Conservation (phyloP, 2,888 invertebrate species). For the Urechis unicinctus region DNA sequence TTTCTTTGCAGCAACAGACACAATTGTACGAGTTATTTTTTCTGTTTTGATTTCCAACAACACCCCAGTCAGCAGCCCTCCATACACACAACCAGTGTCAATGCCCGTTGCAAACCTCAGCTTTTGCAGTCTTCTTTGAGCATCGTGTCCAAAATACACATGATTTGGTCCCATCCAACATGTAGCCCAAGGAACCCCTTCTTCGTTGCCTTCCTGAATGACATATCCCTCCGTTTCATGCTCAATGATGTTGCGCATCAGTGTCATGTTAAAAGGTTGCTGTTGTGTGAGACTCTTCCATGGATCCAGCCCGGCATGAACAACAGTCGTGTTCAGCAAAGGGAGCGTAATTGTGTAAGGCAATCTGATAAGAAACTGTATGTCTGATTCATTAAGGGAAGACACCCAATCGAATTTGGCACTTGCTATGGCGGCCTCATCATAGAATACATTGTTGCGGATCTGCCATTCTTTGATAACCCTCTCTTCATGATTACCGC, state of each 20-base stretch:
- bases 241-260: conserved; percentile 42
- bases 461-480: conserved; percentile 8
- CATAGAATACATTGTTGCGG: background rate
- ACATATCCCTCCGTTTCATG: conserved; percentile 22
- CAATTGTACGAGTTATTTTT: background rate
- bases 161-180: conserved; percentile 47
- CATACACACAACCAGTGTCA: conserved; percentile 50
- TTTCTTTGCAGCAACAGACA: background rate
- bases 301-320: conserved; percentile 48
- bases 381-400: conserved; percentile 30
- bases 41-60: background rate
- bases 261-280: conserved; percentile 32
- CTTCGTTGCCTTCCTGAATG: conserved; percentile 21
- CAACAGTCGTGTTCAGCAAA: conserved; percentile 33
- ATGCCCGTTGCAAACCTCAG: conserved; percentile 42
- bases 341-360: conserved; percentile 48
- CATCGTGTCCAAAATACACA: conserved; percentile 51
- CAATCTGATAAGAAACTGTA: conserved; percentile 34
- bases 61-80: conserved; percentile 33
- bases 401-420: conserved; percentile 37
- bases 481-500: conserved; percentile 20
- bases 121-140: conserved; percentile 35
- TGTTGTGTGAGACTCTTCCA: conserved; percentile 31
- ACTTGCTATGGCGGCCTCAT: background rate
- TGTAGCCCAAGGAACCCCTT: conserved; percentile 41